Evolutionary conservation across 1,140 invertebrate species (phyloP).

Genomic region (Bombyx mandarina): DNA sequence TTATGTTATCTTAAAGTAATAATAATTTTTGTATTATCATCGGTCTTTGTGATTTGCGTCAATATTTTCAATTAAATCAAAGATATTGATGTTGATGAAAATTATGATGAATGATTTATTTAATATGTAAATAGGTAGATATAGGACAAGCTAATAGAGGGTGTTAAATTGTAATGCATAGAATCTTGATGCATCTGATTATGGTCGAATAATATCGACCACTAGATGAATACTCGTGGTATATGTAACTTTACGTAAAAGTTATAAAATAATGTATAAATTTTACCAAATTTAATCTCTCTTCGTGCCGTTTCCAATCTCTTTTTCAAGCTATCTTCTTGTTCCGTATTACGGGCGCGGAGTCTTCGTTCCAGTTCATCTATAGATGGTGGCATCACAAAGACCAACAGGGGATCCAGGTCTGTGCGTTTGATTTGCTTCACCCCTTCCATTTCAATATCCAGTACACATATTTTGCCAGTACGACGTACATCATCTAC

Average conservation of each 20-base stretch:
- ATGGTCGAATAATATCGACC: too few relatives aligned
- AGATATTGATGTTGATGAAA: too few relatives aligned
- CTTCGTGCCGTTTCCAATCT: constrained; percentile 80
- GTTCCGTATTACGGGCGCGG: constrained; percentile 87
- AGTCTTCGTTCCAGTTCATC: constrained; percentile 85
- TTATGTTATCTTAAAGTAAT: too few relatives aligned
- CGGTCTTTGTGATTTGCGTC: too few relatives aligned
- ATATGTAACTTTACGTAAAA: neutral
- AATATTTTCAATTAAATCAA: too few relatives aligned
- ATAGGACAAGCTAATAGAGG: too few relatives aligned
- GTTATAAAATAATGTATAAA: constrained; percentile 4
- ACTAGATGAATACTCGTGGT: too few relatives aligned
- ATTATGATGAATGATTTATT: too few relatives aligned
- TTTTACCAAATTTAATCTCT: constrained; percentile 88
- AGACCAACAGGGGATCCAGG: constrained; percentile 88
- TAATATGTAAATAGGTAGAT: too few relatives aligned
- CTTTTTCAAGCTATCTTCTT: constrained; percentile 85
- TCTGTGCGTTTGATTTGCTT: constrained; percentile 87
- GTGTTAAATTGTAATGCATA: too few relatives aligned
- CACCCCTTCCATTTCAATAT: constrained; percentile 97
- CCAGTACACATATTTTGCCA: constrained; percentile 93
- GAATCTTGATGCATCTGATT: too few relatives aligned
- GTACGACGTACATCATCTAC: constrained; percentile 84
- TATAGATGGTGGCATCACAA: constrained; percentile 94
- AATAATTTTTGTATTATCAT: too few relatives aligned